A percentile compares a stretch with the other conserved stretches of the same genome.
Conservation (phyloP, 2,888 invertebrate genomes). For the Oasisia sp. region DNA sequence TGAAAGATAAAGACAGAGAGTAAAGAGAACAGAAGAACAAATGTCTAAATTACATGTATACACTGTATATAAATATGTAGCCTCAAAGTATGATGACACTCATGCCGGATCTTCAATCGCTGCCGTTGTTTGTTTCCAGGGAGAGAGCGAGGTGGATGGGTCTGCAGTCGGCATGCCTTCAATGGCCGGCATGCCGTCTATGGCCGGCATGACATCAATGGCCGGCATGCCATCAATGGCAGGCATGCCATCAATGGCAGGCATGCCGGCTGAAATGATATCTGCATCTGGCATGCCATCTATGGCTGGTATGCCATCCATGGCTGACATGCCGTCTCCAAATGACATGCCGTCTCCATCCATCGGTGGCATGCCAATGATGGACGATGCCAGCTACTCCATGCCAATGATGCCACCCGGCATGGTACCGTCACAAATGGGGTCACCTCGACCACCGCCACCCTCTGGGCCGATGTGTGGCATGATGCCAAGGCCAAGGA, state of each 20-base stretch:
- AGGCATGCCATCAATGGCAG: not conserved
- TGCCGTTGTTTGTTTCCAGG: not conserved
- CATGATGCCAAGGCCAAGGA: not conserved
- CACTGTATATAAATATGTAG: not conserved
- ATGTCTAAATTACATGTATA: not conserved
- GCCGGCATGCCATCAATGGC: constrained; percentile 5
- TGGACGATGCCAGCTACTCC: too few relatives aligned
- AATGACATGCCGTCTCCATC: not conserved
- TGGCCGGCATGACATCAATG: not conserved
- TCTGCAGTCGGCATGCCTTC: not conserved
- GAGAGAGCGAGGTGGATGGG: not conserved
- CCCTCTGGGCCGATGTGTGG: not conserved
- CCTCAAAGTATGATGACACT: not conserved
- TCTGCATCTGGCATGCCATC: not conserved
- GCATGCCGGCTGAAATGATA: not conserved
- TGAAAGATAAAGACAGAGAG: not conserved
- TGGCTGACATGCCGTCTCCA: too few relatives aligned
- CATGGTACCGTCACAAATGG: not conserved
- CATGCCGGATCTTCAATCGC: not conserved
- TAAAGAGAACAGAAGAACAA: not conserved
- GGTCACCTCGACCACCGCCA: not conserved
- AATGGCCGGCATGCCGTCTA: not conserved
- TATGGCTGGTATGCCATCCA: not conserved
- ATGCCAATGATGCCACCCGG: not conserved
- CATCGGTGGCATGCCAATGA: too few relatives aligned